Evolutionary conservation across 2,113 vertebrate genomes (phyloP), one percentile per base, ranked within the genome.

Genomic region (Heterotis niloticus): DNA sequence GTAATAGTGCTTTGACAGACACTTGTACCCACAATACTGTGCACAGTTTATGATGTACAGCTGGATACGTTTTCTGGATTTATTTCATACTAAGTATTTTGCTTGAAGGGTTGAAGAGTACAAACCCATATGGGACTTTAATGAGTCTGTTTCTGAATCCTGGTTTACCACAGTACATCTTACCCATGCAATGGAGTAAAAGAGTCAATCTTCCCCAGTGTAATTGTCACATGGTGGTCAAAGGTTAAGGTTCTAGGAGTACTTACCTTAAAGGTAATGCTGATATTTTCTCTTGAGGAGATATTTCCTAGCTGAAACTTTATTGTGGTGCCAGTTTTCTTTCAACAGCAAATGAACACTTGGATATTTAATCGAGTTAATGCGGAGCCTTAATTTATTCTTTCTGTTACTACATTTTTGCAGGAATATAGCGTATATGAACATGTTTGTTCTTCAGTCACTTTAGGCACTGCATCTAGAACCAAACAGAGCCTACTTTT

Each of bases 111-210:
- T 70, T 11, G 29, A n/a, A 34, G 51, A 44, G 16, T 34, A 44
- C 34, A 51, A 20, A 51, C 28, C n/a, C 28, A 29, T 51, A 44
- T 70, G 18, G 34, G 68, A 34, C 51, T 9, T 69, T 44, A 44
- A 7, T 7, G 3, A 44, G 34, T 7, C 2, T 44, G 34, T 44
- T 44, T 44, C 34, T 44, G 7, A 4, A 7, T 44, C 34, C 7
- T 44, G 34, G 34, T 44, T n/a, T n/a, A 70, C 28, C 68, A 51
- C 34, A 44, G 34, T 28, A 44, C 34, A 51, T 70, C 26, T 16
- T 11, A 44, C 68, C 68, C 51, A 70, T 34, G 68, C 28, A 34
- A 69, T 69, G 68, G 51, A 70, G 28, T 11, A 70, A 44, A 70
- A 70, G 51, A 44, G 34, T 44, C 34, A 44, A 44, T 44, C 34